A percentile compares a stretch with the other conserved stretches of the same genome.
phyloP scores from a whole-genome alignment of 2,797 vertebrate species.

The Nannoperca obscura region DNA sequence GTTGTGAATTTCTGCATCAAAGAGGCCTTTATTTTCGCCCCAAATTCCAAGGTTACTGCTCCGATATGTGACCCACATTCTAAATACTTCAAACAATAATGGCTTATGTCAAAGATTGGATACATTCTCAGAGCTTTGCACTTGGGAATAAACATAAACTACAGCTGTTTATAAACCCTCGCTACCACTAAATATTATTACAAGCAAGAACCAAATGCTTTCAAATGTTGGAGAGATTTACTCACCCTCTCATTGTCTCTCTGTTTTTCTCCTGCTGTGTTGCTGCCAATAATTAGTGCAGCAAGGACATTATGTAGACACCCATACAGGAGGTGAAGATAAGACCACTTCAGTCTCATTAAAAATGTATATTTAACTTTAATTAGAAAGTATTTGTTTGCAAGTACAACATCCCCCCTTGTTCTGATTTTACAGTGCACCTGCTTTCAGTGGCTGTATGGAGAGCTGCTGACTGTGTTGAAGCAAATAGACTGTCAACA shows the following conservation, averaged over 20 bases:
- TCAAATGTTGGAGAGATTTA: conserved; percentile 29
- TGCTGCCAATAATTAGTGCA: conserved; percentile 65
- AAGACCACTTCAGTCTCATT: conserved; percentile 74
- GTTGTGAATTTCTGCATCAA: conserved; percentile 69
- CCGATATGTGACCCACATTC: conserved; percentile 77
- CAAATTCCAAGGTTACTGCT: conserved; percentile 71
- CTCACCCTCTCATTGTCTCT: conserved; percentile 40
- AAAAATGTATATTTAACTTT: conserved; percentile 80
- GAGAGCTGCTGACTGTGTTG: conserved; percentile 74
- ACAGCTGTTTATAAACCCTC: conserved; percentile 23
- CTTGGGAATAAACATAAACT: conserved; percentile 31
- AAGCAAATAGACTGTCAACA: conserved; percentile 80
- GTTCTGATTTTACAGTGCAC: conserved; percentile 71
- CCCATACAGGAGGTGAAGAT: conserved; percentile 58
- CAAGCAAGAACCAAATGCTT: conserved; percentile 21
- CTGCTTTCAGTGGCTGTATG: conserved; percentile 68
- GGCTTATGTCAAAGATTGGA: conserved; percentile 65
- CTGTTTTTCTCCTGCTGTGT: conserved; percentile 39
- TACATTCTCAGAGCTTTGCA: conserved; percentile 41
- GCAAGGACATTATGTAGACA: conserved; percentile 64
- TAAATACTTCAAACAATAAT: conserved; percentile 71
- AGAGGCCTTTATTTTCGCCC: conserved; percentile 71
- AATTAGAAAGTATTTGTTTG: conserved; percentile 76
- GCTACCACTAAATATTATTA: conserved; percentile 5
- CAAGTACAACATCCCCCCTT: conserved; percentile 57